Conservation (phyloP, 2,797 vertebrate species). For the Urophycis tenuis region DNA sequence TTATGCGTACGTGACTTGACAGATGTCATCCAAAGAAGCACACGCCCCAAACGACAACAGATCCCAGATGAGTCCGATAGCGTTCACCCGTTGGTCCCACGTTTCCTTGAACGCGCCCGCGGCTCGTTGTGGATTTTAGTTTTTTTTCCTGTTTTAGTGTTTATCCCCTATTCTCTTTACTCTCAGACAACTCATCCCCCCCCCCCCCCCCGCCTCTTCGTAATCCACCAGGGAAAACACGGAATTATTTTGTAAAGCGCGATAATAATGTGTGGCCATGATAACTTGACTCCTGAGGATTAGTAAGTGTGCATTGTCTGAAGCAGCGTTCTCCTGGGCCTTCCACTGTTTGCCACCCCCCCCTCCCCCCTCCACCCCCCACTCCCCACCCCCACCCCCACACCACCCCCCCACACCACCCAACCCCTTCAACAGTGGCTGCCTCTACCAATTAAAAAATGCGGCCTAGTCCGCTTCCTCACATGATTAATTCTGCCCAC, state of each 20-base stretch:
- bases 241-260: slow-evolving; percentile 76
- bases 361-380: slow-evolving; percentile 68
- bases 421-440: slow-evolving; percentile 62
- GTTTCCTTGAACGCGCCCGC: slow-evolving; percentile 43
- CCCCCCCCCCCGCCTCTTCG: slow-evolving; percentile 26
- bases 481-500: slow-evolving; percentile 71
- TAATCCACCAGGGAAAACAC: slow-evolving; percentile 75
- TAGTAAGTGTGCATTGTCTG: slow-evolving; percentile 75
- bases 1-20: neutral
- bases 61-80: neutral
- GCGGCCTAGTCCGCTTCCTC: slow-evolving; percentile 64
- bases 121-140: slow-evolving; percentile 10
- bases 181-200: slow-evolving; percentile 22
- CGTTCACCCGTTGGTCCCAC: slow-evolving; percentile 19
- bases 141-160: slow-evolving; percentile 36
- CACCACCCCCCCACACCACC: slow-evolving; percentile 70
- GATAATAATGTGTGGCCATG: slow-evolving; percentile 76
- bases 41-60: neutral
- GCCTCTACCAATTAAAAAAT: slow-evolving; percentile 74
- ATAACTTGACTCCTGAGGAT: slow-evolving; percentile 75
- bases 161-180: slow-evolving; percentile 49
- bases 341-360: slow-evolving; percentile 68
- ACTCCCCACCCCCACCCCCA: slow-evolving; percentile 65
- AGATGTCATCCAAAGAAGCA: neutral
- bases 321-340: slow-evolving; percentile 67